phyloP scores from a whole-genome alignment of 2,797 vertebrate genomes.

The Syngnathus acus region DNA sequence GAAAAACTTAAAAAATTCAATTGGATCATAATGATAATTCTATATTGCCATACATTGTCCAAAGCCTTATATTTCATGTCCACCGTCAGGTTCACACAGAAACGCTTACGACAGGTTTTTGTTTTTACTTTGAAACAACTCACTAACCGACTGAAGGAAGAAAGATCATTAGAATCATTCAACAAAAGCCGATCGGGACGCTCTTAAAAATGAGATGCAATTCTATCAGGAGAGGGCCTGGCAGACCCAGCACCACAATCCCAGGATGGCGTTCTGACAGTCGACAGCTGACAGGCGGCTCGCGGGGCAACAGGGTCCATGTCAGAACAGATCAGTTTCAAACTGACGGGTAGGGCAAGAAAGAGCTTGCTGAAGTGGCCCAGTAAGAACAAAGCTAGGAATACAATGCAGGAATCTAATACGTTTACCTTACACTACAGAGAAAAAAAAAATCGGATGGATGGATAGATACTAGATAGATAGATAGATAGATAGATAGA shows the following conservation, averaged over 20 bases:
- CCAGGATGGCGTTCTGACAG: conserved; percentile 4
- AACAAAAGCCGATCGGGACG: not conserved
- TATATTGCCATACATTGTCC: too few species aligned
- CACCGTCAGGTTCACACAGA: too few species aligned
- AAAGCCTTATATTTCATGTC: too few species aligned
- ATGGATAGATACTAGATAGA: too few species aligned
- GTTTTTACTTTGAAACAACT: too few species aligned
- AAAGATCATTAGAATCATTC: conserved; percentile 17
- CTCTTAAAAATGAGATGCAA: conserved; percentile 6
- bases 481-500: too few species aligned
- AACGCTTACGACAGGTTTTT: too few species aligned
- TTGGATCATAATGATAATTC: too few species aligned
- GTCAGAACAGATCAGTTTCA: conserved; percentile 8
- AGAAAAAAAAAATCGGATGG: not conserved
- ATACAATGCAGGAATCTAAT: not conserved
- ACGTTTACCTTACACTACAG: not conserved
- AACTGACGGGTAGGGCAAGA: conserved; percentile 1
- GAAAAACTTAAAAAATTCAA: too few species aligned
- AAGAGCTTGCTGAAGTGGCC: conserved; percentile 3
- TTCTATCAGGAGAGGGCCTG: not conserved
- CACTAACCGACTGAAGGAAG: not conserved
- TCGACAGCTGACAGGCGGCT: conserved; percentile 9
- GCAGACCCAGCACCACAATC: conserved; percentile 7
- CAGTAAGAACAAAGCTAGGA: not conserved
- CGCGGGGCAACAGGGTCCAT: conserved; percentile 2